These are phyloP conservation scores for Apodemus sylvaticus DNA, from an alignment of 2,113 vertebrate genomes.

Conservation along the genomic window DNA sequence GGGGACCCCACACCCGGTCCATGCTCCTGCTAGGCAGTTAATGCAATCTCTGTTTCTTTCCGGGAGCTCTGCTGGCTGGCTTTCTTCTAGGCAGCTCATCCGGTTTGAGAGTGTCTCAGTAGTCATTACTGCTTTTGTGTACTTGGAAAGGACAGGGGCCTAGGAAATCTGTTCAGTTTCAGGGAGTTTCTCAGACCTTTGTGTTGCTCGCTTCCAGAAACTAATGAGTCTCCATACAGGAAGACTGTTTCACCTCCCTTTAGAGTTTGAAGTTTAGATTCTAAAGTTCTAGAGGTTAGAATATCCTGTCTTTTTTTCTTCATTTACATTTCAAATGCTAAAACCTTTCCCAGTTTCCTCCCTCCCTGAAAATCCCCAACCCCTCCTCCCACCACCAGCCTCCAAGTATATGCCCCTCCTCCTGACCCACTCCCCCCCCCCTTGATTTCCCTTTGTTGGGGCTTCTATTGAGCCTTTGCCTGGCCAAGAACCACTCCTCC, in stretches of 20 bases:
- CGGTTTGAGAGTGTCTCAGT: neutral
- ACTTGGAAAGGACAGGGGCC: neutral
- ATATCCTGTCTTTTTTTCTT: neutral
- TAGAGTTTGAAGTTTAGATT: neutral
- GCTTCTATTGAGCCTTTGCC: too few species aligned
- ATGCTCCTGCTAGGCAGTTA: neutral
- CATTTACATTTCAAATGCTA: too few species aligned
- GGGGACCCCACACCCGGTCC: too few species aligned
- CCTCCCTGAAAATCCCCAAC: too few species aligned
- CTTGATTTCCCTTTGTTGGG: too few species aligned
- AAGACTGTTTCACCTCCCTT: neutral
- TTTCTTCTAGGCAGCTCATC: neutral
- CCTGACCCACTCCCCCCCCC: too few species aligned
- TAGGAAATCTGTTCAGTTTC: neutral
- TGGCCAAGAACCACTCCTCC: too few species aligned
- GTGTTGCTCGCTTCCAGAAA: neutral
- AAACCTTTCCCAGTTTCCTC: too few species aligned
- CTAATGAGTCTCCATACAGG: neutral
- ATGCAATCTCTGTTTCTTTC: neutral
- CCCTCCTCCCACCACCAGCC: too few species aligned
- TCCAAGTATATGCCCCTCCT: too few species aligned
- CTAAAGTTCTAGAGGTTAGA: neutral
- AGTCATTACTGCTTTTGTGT: neutral
- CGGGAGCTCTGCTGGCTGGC: neutral
- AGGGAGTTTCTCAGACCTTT: neutral